Conservation (phyloP, 2,797 vertebrate genomes). For the Monodelphis domestica region DNA sequence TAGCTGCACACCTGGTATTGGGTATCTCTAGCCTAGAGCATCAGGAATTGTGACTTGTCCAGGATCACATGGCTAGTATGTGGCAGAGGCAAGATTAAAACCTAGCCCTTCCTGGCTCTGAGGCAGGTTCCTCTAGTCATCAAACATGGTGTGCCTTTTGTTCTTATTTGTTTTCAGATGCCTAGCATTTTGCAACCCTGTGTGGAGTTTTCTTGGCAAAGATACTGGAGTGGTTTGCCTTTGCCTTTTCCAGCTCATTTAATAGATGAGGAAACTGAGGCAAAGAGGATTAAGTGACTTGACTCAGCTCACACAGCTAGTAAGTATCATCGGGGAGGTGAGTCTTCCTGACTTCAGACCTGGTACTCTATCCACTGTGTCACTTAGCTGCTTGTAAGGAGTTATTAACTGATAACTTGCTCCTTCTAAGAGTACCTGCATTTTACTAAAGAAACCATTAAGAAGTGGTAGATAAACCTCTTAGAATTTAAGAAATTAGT, state of each 20-base stretch:
- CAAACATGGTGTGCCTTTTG: neutral
- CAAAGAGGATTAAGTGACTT: neutral
- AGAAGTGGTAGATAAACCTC: neutral
- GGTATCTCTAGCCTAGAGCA: neutral
- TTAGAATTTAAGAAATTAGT: neutral
- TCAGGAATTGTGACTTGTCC: neutral
- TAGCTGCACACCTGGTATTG: neutral
- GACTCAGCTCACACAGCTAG: neutral
- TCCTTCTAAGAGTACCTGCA: neutral
- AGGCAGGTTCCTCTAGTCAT: neutral
- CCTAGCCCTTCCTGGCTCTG: neutral
- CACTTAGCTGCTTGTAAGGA: neutral
- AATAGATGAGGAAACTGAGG: neutral
- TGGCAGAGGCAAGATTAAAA: neutral
- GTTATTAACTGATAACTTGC: neutral
- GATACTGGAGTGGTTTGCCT: neutral
- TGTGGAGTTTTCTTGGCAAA: neutral
- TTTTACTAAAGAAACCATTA: neutral
- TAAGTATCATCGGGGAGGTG: neutral
- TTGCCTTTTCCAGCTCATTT: neutral
- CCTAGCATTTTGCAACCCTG: neutral
- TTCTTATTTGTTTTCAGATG: neutral
- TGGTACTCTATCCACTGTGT: neutral
- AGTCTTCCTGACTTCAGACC: neutral
- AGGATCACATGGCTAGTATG: neutral